Evolutionary conservation across 2,888 invertebrate species (phyloP).

Genomic region (Andrena marginata): DNA sequence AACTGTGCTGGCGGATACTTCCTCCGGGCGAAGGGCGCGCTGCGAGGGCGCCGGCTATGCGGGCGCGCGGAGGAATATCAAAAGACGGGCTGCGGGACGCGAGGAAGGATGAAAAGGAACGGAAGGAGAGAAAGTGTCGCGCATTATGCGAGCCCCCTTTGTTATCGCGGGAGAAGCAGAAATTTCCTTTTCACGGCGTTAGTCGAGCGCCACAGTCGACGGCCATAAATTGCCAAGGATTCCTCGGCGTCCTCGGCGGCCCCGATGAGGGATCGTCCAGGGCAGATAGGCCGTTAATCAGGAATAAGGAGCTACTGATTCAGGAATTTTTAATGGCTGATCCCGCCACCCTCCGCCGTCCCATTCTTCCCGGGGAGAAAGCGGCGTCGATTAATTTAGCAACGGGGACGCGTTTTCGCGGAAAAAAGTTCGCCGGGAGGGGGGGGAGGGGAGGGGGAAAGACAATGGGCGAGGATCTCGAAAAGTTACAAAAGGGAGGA

Average conservation of each 20-base stretch:
- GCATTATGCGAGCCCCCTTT: not conserved
- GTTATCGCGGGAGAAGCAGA: slow-evolving; percentile 10
- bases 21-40: not conserved
- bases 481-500: slow-evolving; percentile 74
- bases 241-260: slow-evolving; percentile 30
- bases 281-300: slow-evolving; percentile 76
- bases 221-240: slow-evolving; percentile 63
- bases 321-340: slow-evolving; percentile 78
- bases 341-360: slow-evolving; percentile 35
- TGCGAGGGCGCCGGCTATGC: not conserved
- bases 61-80: not conserved
- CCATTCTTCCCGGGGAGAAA: slow-evolving; percentile 52
- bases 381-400: slow-evolving; percentile 77
- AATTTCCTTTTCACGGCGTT: slow-evolving; percentile 26
- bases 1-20: slow-evolving; percentile 36
- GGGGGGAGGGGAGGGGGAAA: slow-evolving; percentile 10
- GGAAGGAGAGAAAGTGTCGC: not conserved
- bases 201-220: slow-evolving; percentile 41
- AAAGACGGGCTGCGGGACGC: not conserved
- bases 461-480: slow-evolving; percentile 70
- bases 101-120: not conserved
- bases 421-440: slow-evolving; percentile 51
- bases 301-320: slow-evolving; percentile 71
- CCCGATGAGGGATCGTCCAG: slow-evolving; percentile 45
- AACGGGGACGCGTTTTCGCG: slow-evolving; percentile 64